A percentile compares a stretch with the other conserved stretches of the same genome.
Conservation (phyloP, 2,797 vertebrate genomes). For the Hozukius guyotensis region DNA sequence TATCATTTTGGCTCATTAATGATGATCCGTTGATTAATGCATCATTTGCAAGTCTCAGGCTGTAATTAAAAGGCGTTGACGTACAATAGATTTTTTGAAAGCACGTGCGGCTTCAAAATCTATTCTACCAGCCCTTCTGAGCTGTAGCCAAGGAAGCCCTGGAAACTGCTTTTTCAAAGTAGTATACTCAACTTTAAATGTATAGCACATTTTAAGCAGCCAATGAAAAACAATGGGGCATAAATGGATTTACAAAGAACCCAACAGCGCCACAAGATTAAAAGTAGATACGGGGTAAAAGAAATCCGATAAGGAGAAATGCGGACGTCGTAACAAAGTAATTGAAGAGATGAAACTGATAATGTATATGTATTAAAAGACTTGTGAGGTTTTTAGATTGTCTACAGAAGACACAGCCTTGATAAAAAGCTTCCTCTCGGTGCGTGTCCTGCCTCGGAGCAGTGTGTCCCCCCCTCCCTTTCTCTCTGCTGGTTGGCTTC, state of each 20-base stretch:
- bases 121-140: background rate
- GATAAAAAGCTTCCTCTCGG: conserved; percentile 29
- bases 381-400: background rate
- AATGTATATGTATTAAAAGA: background rate
- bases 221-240: background rate
- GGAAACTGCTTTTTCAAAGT: background rate
- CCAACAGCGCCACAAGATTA: background rate
- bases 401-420: conserved; percentile 10
- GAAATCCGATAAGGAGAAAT: background rate
- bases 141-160: background rate
- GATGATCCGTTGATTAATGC: conserved; percentile 15
- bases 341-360: conserved; percentile 27
- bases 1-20: conserved; percentile 47
- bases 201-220: background rate
- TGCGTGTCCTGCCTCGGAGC: conserved; percentile 41
- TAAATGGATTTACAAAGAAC: background rate
- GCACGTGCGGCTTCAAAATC: background rate
- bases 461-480: background rate
- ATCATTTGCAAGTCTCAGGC: background rate
- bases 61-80: conserved; percentile 33
- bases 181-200: background rate
- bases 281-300: background rate
- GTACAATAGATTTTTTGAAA: conserved; percentile 29
- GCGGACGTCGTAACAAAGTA: background rate
- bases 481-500: conserved; percentile 38